A percentile compares a stretch with the other conserved stretches of the same genome.
Evolutionary conservation across 2,113 vertebrate genomes (phyloP).

Genomic region (Bos indicus): DNA sequence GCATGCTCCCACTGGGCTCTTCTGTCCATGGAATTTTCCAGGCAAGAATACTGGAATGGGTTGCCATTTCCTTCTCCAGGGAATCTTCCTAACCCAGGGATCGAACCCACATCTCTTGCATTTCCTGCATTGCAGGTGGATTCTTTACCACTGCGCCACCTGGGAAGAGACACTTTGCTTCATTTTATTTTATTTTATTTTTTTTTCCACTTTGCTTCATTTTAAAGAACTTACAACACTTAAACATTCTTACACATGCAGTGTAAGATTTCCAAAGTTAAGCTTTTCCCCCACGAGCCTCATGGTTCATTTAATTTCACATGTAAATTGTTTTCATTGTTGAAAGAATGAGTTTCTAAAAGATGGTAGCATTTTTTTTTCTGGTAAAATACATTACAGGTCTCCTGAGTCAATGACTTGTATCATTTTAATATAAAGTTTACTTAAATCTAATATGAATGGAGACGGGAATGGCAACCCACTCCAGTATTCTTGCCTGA

Average conservation of each 20-base stretch:
- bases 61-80: not conserved
- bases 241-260: not conserved
- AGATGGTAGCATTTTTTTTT: constrained; percentile 62
- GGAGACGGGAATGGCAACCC: not conserved
- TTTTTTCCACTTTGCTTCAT: not conserved
- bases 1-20: not conserved
- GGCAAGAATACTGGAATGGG: not conserved
- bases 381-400: constrained; percentile 69
- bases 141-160: not conserved
- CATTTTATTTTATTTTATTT: not conserved
- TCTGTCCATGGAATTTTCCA: not conserved
- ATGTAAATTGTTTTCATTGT: constrained; percentile 71
- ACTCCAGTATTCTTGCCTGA: not conserved
- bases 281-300: constrained; percentile 50
- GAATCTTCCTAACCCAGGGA: not conserved
- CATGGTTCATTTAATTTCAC: constrained; percentile 55
- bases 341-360: constrained; percentile 67
- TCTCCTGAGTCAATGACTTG: constrained; percentile 76
- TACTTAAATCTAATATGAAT: constrained; percentile 73
- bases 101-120: not conserved
- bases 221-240: constrained; percentile 37
- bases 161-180: not conserved
- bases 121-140: not conserved
- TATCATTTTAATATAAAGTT: constrained; percentile 77
- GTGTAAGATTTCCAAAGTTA: not conserved